phyloP scores from a whole-genome alignment of 2,797 vertebrate genomes.

The Melanotaenia pygmaea region DNA sequence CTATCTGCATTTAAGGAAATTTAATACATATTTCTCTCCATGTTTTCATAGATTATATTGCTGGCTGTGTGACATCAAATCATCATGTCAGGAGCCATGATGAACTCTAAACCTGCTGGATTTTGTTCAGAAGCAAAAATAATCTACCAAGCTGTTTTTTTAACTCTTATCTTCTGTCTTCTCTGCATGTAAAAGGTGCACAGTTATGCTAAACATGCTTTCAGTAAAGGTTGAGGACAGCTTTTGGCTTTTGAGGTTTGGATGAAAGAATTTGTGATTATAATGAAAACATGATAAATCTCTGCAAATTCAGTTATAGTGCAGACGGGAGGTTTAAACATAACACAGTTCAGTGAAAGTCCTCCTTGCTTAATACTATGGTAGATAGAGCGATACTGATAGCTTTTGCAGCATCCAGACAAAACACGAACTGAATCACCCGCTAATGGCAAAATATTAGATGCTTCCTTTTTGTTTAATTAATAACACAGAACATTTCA shows the following conservation, averaged over 20 bases:
- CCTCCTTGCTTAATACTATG: not conserved
- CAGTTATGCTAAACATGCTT: not conserved
- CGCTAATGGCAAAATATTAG: not conserved
- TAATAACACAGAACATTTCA: not conserved
- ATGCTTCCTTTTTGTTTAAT: not conserved
- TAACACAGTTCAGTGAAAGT: not conserved
- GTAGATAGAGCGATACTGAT: not conserved
- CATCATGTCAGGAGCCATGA: constrained; percentile 32
- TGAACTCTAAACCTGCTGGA: constrained; percentile 38
- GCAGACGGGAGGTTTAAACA: constrained; percentile 13
- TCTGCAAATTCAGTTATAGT: not conserved
- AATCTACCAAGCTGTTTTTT: constrained; percentile 12
- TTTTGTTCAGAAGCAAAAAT: constrained; percentile 52
- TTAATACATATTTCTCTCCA: constrained; percentile 62
- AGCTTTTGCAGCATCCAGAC: not conserved
- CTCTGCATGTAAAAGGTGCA: not conserved
- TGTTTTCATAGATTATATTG: constrained; percentile 59
- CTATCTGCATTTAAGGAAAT: constrained; percentile 68
- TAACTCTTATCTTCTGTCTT: constrained; percentile 1
- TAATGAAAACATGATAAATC: constrained; percentile 7
- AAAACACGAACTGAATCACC: not conserved
- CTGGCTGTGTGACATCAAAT: constrained; percentile 53
- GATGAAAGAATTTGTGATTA: not conserved
- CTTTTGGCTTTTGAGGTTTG: constrained; percentile 2
- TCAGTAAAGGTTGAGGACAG: not conserved